Base-by-base conservation (phyloP, 2,113 vertebrate genomes). In the Guaruba guarouba region DNA sequence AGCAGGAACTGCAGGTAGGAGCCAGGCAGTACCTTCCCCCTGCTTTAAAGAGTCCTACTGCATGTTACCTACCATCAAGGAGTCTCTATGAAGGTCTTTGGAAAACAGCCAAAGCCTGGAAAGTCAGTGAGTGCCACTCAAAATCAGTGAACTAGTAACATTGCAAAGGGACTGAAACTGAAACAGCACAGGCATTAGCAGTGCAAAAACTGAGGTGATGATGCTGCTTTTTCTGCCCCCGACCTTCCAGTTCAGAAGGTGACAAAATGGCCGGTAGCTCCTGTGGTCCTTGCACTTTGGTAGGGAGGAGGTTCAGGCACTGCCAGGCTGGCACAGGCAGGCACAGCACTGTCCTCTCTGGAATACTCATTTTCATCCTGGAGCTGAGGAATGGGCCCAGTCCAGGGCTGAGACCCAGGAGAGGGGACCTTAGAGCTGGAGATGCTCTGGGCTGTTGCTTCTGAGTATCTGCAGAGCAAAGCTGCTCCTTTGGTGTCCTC, bases 61-160 rank as follows among this genome's bases (percentile, higher is more conserved):
- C 1, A 0, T 23, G 49, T 52, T 41, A 52, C 73, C 15, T 41
- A 52, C 73, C 11, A 10, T 25, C 28, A 20, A 13, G 54, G 41
- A 63, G 4, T 22, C 18, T 66, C 39, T 37, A 2, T 44, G 17
- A 8, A 0, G 1, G 15, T 55, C 46, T 73, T 55, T 25, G 33
- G 59, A 37, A 79, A 69, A 31, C 29, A 31, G 48, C 23, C 62
- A 10, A 39, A 33, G 57, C 20, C 33, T 61, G n/a, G 33, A 37
- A 74, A 33, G 59, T 13, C 39, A 44, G n/a, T 0, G 5, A 55
- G 46, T 0, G 6, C 39, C 3, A 1, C 31, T 2, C 46, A 48
- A 48, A 10, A 5, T 24, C 9, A 2, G 29, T 17, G 49, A 80
- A 31, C n/a, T 41, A 4, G 27, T 28, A 7, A 13, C 43, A 22